Base-by-base conservation (phyloP, 1,140 invertebrate species). In the Hycleus cichorii region DNA sequence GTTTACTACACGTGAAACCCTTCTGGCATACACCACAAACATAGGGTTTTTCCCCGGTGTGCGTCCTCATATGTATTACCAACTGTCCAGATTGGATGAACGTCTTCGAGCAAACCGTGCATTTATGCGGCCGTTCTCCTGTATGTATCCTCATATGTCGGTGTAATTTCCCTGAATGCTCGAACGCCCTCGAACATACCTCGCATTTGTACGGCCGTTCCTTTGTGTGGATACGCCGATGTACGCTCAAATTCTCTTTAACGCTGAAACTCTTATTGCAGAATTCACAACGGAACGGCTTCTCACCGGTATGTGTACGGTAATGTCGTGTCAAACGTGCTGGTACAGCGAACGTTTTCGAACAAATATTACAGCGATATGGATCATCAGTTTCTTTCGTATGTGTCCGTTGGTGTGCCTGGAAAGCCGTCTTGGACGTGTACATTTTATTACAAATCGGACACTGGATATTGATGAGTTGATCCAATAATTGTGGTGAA, bases 71-170 rank as follows among this genome's bases (percentile, higher is more conserved):
- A 69, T 91, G 89, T 58, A 91, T 91, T 0, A 91, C 89, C 57
- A 91, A 69, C 66, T 91, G 89, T 2, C 94, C 90, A 39, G 88
- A 90, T 69, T 93, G 90, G 26, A 93, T 93, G 70, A 93, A 94
- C 0, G 90, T 92, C 72, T 93, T 93, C 49, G 86, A 83, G 72
- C 95, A 98, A 46, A 95, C 85, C n/a, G 84, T 85, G 72, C 95
- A 98, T 66, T 90, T 90, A 75, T 95, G 95, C 0, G 94, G 94
- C 24, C 93, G 81, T 74, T 97, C 94, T 0, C 95, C 80, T 0
- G 91, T 94, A 70, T 94, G 91, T 60, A 93, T 93, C 47, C 91
- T 83, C 85, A 94, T 93, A 72, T 96, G 94, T 4, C 93, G 82
- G 66, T 94, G 91, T 32, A 96, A 76, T 70, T 95, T 92, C 1